Conservation (phyloP, 1,140 invertebrate genomes). For the Schlechtendalia chinensis region DNA sequence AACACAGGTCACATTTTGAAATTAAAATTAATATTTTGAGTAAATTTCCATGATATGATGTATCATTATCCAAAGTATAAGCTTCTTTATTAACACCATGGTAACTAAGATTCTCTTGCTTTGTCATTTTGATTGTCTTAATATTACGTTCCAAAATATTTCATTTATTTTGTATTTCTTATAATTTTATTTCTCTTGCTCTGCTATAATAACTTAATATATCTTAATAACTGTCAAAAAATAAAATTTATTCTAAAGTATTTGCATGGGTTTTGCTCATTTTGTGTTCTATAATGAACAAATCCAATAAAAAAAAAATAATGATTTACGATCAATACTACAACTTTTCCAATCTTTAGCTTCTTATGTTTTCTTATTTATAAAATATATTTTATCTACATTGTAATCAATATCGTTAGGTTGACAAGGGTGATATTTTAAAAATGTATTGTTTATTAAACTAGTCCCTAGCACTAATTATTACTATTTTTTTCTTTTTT, state of each 20-base stretch:
- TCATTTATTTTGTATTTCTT: slow-evolving; percentile 16
- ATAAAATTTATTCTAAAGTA: neutral
- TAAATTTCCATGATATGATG: too few relatives aligned
- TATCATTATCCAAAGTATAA: too few relatives aligned
- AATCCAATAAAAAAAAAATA: slow-evolving; percentile 2
- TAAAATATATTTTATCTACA: slow-evolving; percentile 11
- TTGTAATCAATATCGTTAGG: too few relatives aligned
- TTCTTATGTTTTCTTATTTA: neutral
- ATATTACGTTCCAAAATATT: neutral
- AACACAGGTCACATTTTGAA: too few relatives aligned
- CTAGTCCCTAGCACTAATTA: too few relatives aligned
- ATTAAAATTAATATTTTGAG: too few relatives aligned
- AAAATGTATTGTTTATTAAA: neutral
- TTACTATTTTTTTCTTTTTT: too few relatives aligned
- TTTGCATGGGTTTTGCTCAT: too few relatives aligned
- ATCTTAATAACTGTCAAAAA: neutral
- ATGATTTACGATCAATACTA: neutral
- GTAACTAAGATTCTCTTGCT: neutral
- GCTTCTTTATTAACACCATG: slow-evolving; percentile 9
- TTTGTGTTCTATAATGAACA: too few relatives aligned
- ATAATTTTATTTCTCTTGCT: neutral
- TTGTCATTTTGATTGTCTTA: slow-evolving; percentile 17
- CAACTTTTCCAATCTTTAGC: neutral
- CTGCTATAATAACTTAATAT: neutral
- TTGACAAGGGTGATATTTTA: slow-evolving; percentile 9